Percentiles rank a stretch among this genome's conserved stretches.
Evolutionary conservation across 2,797 vertebrate species (phyloP).

Genomic region (Sebastes iracundus): DNA sequence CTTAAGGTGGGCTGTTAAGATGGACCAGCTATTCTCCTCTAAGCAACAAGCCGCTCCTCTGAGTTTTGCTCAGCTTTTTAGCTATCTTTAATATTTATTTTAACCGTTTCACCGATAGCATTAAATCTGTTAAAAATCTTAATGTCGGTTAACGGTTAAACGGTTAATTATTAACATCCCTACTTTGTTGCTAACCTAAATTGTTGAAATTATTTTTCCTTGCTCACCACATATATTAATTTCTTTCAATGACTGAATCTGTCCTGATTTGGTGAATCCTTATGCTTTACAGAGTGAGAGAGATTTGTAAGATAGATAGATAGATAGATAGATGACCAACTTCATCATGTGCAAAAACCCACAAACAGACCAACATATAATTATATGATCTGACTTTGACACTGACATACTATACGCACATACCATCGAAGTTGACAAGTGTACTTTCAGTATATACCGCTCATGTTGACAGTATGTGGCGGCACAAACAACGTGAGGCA

Average conservation of each 20-base stretch:
- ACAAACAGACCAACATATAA: background rate
- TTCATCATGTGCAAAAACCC: background rate
- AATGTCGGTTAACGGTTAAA: no score
- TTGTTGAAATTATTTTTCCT: background rate
- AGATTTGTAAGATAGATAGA: background rate
- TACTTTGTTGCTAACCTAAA: no score
- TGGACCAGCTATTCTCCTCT: no score
- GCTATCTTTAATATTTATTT: no score
- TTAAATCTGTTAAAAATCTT: no score
- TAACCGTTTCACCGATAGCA: no score
- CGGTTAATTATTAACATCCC: no score
- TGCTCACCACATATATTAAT: background rate
- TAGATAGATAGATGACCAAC: background rate
- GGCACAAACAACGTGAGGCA: conserved; percentile 50
- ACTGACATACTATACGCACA: background rate
- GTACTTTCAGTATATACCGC: conserved; percentile 72
- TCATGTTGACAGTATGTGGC: conserved; percentile 84
- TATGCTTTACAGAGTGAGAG: background rate
- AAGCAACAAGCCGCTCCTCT: no score
- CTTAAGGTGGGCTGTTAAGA: no score
- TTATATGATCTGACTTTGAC: background rate
- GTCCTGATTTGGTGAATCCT: background rate
- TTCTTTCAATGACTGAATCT: background rate
- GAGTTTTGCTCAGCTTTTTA: no score
- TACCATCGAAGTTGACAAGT: background rate